Conservation (phyloP, 2,113 vertebrate species). For the Gnathonemus echidnorhynchus region DNA sequence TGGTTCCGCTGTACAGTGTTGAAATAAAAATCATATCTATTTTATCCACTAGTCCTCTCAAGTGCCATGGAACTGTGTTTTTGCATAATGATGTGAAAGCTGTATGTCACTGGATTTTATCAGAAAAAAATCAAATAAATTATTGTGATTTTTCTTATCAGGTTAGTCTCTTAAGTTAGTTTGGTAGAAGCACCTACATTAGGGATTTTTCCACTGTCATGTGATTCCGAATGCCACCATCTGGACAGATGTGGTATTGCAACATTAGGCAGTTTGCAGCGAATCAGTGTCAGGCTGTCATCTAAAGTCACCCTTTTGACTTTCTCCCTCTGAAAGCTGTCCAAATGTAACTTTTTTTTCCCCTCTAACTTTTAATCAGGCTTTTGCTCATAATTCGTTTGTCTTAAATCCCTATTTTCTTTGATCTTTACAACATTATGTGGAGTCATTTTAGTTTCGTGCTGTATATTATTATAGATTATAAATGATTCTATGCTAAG, state of each 20-base stretch:
- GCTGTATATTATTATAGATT: not conserved
- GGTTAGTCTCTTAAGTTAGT: not conserved
- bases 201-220: not conserved
- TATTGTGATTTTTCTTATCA: slow-evolving; percentile 72
- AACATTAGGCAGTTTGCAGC: not conserved
- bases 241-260: not conserved
- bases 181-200: not conserved
- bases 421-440: not conserved
- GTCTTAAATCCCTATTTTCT: not conserved
- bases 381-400: not conserved
- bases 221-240: not conserved
- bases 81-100: slow-evolving; percentile 70
- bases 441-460: not conserved
- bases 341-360: not conserved
- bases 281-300: not conserved
- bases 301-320: not conserved
- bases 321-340: not conserved
- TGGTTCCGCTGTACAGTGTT: slow-evolving; percentile 8
- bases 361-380: not conserved
- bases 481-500: not conserved
- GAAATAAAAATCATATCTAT: slow-evolving; percentile 15
- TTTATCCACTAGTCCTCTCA: slow-evolving; percentile 36
- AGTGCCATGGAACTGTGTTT: slow-evolving; percentile 61
- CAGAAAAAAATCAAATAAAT: slow-evolving; percentile 69
- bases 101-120: slow-evolving; percentile 68